Evolutionary conservation across 2,113 vertebrate species (phyloP), one percentile per base, ranked within the genome.

Genomic region (Phalacrocorax carbo): DNA sequence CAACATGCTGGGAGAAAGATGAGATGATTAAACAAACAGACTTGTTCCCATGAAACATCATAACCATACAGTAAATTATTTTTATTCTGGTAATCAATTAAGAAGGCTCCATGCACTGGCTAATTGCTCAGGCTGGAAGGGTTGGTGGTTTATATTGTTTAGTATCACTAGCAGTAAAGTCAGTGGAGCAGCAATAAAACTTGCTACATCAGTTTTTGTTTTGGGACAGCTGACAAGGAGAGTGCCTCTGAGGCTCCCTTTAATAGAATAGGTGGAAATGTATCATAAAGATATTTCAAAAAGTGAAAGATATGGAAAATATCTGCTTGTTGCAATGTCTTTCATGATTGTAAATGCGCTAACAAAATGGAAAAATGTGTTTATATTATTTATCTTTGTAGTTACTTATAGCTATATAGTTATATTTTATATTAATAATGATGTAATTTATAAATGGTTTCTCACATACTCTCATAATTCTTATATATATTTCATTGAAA

Each of bases 31-130:
- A 81, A 70, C 25, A 85, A 71, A 19, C 0, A 15, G 29, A 40
- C 3, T 2, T 51, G 21, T 2, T 2, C 18, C 42, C 46, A 15
- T 42, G n/a, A 60, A 60, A 91, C 17, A 12, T 2, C 1, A 1
- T 32, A 83, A 88, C 34, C 25, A 18, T 77, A 51, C 2, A 52
- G 13, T 7, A 44, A 51, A 49, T 23, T 0, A n/a, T 62, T 77
- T 87, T 70, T 72, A 18, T 85, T 68, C 23, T 40, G 29, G 13
- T 10, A 82, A 20, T 70, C 55, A 57, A 11, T 32, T 83, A 22
- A 58, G 72, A 88, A 58, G 20, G 4, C 9, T 38, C 42, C 36
- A n/a, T 14, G 7, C 26, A n/a, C 27, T 62, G 34, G 12, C 9
- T 87, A 60, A 82, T 55, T 89, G 21, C 16, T 69, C 77, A 68